These are phyloP conservation scores for Pelagia noctiluca DNA, from an alignment of 30 jellyfish, hydroid and myxozoan species.

Conservation along the genomic window DNA sequence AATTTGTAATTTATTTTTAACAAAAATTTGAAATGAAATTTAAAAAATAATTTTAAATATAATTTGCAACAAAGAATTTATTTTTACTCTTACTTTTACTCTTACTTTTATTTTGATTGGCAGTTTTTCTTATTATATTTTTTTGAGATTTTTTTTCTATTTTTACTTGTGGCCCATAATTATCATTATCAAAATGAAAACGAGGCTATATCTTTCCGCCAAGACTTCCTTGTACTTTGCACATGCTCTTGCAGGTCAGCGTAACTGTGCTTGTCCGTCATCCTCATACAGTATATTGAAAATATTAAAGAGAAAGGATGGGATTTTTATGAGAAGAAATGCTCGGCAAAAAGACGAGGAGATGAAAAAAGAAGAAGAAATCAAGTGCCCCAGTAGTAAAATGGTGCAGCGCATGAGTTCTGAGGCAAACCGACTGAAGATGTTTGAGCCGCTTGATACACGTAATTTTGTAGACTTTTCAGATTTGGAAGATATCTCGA, in stretches of 20 bases:
- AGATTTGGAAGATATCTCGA: constrained; percentile 1
- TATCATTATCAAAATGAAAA: constrained; percentile 16
- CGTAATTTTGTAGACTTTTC: constrained; percentile 63
- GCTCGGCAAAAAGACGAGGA: constrained; percentile 12
- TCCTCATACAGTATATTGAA: constrained; percentile 2
- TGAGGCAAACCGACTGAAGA: constrained; percentile 16
- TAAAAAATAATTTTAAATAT: constrained; percentile 7
- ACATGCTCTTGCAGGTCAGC: constrained; percentile 7
- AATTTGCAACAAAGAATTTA: constrained; percentile 18
- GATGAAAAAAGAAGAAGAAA: background rate
- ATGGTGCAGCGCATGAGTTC: constrained; percentile 2
- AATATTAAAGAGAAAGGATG: background rate
- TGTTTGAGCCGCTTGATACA: constrained; percentile 50
- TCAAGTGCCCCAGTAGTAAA: background rate
- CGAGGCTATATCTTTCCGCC: constrained; percentile 24
- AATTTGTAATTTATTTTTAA: constrained; percentile 17
- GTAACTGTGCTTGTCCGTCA: constrained; percentile 4
- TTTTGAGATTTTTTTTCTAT: constrained; percentile 1
- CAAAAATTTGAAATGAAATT: constrained; percentile 13
- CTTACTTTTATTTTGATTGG: constrained; percentile 14
- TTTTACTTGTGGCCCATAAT: constrained; percentile 1
- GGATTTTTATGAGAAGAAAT: constrained; percentile 24
- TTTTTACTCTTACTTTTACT: constrained; percentile 8
- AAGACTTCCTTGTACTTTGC: background rate
- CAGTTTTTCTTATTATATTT: constrained; percentile 12